Conservation (phyloP, 2,113 vertebrate genomes). For the Pseudonaja textilis region DNA sequence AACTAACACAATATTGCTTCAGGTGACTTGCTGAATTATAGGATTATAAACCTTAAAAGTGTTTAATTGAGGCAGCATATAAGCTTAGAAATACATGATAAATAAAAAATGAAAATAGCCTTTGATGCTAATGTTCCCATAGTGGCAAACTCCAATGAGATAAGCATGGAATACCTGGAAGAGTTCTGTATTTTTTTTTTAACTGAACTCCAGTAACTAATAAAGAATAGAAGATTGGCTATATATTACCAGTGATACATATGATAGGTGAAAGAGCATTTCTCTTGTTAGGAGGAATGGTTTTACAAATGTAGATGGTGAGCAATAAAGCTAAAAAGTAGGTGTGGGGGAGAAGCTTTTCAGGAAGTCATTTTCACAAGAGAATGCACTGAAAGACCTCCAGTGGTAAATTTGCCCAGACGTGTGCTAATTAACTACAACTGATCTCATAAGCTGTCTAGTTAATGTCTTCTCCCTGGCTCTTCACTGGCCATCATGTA, state of each 20-base stretch:
- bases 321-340: conserved; percentile 41
- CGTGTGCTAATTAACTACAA: conserved; percentile 72
- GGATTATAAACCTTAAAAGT: not conserved
- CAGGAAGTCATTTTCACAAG: conserved; percentile 51
- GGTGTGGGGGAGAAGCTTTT: conserved; percentile 26
- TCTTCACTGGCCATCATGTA: conserved; percentile 74
- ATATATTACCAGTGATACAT: not conserved
- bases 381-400: conserved; percentile 54
- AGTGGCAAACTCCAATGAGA: not conserved
- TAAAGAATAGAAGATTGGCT: not conserved
- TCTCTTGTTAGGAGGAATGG: conserved; percentile 30
- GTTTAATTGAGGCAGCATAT: not conserved
- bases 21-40: not conserved
- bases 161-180: not conserved
- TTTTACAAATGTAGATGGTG: conserved; percentile 53
- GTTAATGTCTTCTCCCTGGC: conserved; percentile 70
- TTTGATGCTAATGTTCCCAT: not conserved
- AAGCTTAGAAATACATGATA: not conserved
- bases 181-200: not conserved
- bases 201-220: not conserved
- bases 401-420: conserved; percentile 54
- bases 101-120: not conserved
- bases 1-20: not conserved
- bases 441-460: conserved; percentile 61
- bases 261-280: conserved; percentile 24